Conservation (phyloP, 2,797 vertebrate species). For the Nothura maculosa region DNA sequence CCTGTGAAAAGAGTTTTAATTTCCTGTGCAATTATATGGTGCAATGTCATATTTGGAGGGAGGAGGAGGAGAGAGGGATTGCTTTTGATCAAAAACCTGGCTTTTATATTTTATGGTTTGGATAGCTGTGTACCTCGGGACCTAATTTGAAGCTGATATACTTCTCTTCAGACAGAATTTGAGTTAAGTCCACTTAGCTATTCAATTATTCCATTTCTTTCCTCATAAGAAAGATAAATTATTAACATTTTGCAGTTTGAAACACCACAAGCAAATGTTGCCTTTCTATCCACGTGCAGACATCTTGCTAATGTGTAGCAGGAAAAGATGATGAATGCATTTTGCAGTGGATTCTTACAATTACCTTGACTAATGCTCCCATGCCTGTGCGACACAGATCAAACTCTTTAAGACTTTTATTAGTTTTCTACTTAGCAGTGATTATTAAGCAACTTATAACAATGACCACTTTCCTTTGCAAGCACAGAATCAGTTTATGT, state of each 20-base stretch:
- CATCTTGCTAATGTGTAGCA: conserved; percentile 43
- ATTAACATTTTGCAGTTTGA: conserved; percentile 50
- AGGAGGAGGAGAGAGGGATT: not conserved
- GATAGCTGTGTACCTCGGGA: conserved; percentile 60
- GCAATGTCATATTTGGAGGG: conserved; percentile 73
- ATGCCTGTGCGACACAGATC: conserved; percentile 31
- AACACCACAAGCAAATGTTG: conserved; percentile 17
- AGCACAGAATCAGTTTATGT: conserved; percentile 31
- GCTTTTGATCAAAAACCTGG: conserved; percentile 72
- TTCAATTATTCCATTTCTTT: conserved; percentile 73
- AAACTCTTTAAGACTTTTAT: conserved; percentile 50
- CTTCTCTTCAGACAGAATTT: conserved; percentile 45
- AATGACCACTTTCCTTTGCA: conserved; percentile 41
- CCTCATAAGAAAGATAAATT: conserved; percentile 68
- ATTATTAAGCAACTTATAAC: conserved; percentile 70
- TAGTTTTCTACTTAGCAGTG: conserved; percentile 59
- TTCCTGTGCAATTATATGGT: conserved; percentile 82
- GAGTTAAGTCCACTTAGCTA: conserved; percentile 59
- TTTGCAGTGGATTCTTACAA: conserved; percentile 57
- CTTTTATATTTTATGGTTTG: conserved; percentile 74
- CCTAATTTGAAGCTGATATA: conserved; percentile 63
- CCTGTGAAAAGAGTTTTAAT: conserved; percentile 83
- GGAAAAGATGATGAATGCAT: conserved; percentile 55
- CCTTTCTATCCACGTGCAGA: conserved; percentile 38
- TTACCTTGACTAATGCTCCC: conserved; percentile 52